Conservation (phyloP, 2,113 vertebrate species). For the Scatophagus argus region DNA sequence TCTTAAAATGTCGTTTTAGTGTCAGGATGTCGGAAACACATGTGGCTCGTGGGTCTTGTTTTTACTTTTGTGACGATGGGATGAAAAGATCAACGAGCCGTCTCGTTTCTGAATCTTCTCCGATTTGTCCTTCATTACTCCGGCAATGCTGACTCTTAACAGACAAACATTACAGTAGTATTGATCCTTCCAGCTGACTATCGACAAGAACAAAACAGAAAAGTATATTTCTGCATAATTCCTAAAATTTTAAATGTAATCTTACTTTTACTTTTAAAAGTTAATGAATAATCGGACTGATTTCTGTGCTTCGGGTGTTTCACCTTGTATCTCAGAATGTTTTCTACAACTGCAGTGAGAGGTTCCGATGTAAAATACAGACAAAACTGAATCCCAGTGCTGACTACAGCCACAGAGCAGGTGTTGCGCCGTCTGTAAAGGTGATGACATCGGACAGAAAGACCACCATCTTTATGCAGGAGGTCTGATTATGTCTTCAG, state of each 20-base stretch:
- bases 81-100: no score
- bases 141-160: no score
- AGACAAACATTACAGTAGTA: no score
- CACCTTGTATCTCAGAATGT: not conserved
- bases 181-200: no score
- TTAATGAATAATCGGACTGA: not conserved
- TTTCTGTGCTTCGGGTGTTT: not conserved
- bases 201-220: no score
- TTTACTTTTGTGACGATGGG: no score
- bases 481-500: conserved; percentile 22
- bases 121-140: no score
- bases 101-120: no score
- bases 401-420: conserved; percentile 17
- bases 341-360: not conserved
- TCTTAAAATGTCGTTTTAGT: no score
- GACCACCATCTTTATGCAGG: conserved; percentile 18
- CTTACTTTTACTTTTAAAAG: not conserved
- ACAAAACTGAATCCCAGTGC: not conserved
- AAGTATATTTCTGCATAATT: no score
- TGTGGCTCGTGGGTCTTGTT: no score
- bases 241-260: not conserved
- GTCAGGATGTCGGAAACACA: no score
- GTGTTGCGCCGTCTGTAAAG: conserved; percentile 1
- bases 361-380: conserved; percentile 5
- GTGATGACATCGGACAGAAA: conserved; percentile 28